Base-by-base conservation (phyloP, 2,113 vertebrate genomes). In the Lamprologus sp. region DNA sequence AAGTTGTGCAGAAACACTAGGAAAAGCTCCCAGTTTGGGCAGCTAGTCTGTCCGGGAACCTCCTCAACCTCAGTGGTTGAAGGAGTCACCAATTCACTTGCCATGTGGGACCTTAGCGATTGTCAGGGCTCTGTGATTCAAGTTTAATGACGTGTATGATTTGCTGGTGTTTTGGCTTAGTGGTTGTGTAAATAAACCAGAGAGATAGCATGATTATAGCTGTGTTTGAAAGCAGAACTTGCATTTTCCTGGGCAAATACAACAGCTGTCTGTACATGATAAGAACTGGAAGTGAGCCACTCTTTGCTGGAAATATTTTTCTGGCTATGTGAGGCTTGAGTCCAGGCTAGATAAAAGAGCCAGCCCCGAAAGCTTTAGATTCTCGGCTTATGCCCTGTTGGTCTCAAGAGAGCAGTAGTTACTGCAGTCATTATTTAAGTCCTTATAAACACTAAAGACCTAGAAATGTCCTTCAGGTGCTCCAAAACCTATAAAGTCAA, bases 71-170 rank as follows among this genome's bases (percentile, higher is more conserved):
- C 56, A 73, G 79, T 75, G 85, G 26, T 84, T 90, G 85, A 79
- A 84, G 88, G 6, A 56, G 73, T 63, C 77, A 92, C 65, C 86
- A 80, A 7, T 85, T 87, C 88, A 90, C 88, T 92, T 92, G 91
- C 88, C 82, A 88, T 82, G 85, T 65, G 87, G 65, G 87, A 88
- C 65, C 68, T 79, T 42, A 82, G 84, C 15, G 37, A 83, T 86
- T 90, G 89, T 73, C 42, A 56, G 55, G 9, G 6, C 85, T 53
- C 26, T 13, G 86, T 85, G 84, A 87, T 92, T 93, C 28, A 42
- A 63, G 31, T 80, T 89, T 92, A 95, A 94, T 92, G 45, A 58
- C 1, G 23, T 92, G 89, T 90, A 90, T 90, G 91, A 93, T 94
- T 92, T 91, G 81, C 68, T 92, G 89, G 88, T 53, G 31, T 86